Percentiles rank a stretch among this genome's conserved stretches.
Conservation (phyloP, 2,888 invertebrate genomes). For the Anodontia alba region DNA sequence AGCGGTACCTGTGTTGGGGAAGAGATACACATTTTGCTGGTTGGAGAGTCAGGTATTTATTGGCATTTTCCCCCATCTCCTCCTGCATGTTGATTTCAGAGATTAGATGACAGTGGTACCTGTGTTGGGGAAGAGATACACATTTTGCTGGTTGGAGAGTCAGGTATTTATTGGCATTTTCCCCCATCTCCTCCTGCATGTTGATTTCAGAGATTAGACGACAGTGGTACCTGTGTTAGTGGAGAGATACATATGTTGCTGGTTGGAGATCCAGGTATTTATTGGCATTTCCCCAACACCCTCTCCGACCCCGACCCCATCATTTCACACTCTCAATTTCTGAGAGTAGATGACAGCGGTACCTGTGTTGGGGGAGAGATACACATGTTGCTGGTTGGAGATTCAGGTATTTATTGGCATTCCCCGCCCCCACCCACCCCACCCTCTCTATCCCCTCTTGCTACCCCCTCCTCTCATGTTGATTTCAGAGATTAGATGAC, state of each 20-base stretch:
- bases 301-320: no score
- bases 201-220: slow-evolving; percentile 83
- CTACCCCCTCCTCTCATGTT: no score
- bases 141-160: slow-evolving; percentile 93
- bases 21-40: slow-evolving; percentile 93
- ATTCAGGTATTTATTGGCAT: slow-evolving; percentile 87
- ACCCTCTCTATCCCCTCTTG: neutral
- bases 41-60: slow-evolving; percentile 92
- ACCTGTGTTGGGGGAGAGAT: slow-evolving; percentile 90
- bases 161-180: no score
- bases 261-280: slow-evolving; percentile 90
- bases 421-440: no score
- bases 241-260: slow-evolving; percentile 94
- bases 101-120: slow-evolving; percentile 86
- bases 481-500: slow-evolving; percentile 83
- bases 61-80: no score
- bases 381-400: slow-evolving; percentile 94
- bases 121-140: slow-evolving; percentile 92
- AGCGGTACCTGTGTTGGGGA: slow-evolving; percentile 88
- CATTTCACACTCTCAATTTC: slow-evolving; percentile 33
- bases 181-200: neutral
- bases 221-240: slow-evolving; percentile 87
- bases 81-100: no score
- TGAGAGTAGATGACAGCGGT: slow-evolving; percentile 85
- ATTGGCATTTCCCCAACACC: no score